phyloP scores from a whole-genome alignment of 1,140 invertebrate species.

The Phymastichus coffea region DNA sequence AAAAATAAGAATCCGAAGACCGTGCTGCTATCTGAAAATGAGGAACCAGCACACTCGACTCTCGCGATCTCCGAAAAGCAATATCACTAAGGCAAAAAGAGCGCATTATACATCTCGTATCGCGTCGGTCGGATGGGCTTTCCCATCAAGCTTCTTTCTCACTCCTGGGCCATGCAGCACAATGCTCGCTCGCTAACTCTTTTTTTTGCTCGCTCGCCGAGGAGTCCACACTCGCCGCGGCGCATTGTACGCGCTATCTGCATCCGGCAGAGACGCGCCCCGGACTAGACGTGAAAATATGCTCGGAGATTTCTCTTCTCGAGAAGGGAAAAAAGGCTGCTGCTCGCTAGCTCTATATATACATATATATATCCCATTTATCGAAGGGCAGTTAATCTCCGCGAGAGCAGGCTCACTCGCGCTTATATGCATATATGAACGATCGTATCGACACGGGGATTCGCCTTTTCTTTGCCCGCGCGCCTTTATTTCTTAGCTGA shows the following conservation, averaged over 20 bases:
- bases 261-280: slow-evolving; percentile 52
- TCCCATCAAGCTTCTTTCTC: slow-evolving; percentile 46
- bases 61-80: slow-evolving; percentile 44
- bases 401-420: too few relatives aligned
- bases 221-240: not conserved
- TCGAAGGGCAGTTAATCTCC: slow-evolving; percentile 34
- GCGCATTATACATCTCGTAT: slow-evolving; percentile 46
- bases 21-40: too few relatives aligned
- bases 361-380: slow-evolving; percentile 30
- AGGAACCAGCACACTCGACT: slow-evolving; percentile 27
- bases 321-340: slow-evolving; percentile 42
- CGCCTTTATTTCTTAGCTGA: too few relatives aligned
- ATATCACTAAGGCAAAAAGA: slow-evolving; percentile 49
- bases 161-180: slow-evolving; percentile 34
- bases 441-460: too few relatives aligned
- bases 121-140: slow-evolving; percentile 49
- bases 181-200: not conserved
- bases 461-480: too few relatives aligned
- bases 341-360: slow-evolving; percentile 25
- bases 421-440: too few relatives aligned
- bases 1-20: too few relatives aligned
- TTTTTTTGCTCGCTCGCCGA: not conserved
- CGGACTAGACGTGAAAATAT: slow-evolving; percentile 53
- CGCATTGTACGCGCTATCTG: slow-evolving; percentile 46
- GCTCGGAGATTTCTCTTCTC: slow-evolving; percentile 54